phyloP scores from a whole-genome alignment of 2,888 invertebrate genomes.

The Nomada lathburiana region DNA sequence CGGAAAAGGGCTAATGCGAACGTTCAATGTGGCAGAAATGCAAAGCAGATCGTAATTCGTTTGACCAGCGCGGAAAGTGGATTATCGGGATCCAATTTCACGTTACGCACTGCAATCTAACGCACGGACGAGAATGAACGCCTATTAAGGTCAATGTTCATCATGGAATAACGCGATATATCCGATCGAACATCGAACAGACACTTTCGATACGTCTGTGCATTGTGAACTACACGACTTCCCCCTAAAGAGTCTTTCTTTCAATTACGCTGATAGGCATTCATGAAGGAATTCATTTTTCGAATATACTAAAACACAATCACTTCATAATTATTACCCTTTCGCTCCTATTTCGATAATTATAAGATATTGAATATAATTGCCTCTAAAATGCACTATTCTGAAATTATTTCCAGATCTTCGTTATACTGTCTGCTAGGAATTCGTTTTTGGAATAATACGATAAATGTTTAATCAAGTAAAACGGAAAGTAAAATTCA shows the following conservation, averaged over 20 bases:
- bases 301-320: no score
- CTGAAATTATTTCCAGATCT: no score
- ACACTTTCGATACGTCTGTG: conserved; percentile 16
- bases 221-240: neutral
- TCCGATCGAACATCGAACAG: conserved; percentile 13
- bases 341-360: no score
- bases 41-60: conserved; percentile 49
- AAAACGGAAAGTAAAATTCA: neutral
- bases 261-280: no score
- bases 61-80: conserved; percentile 47
- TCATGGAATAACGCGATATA: conserved; percentile 25
- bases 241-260: no score
- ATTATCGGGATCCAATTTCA: conserved; percentile 60
- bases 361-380: no score
- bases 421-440: no score
- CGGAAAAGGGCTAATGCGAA: conserved; percentile 21
- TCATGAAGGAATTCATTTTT: no score
- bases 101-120: conserved; percentile 52
- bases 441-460: no score
- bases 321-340: no score
- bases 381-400: no score
- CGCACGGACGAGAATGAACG: conserved; percentile 44
- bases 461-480: no score
- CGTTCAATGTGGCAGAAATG: conserved; percentile 40
- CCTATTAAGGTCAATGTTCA: conserved; percentile 48